A percentile compares a stretch with the other conserved stretches of the same genome.
Conservation (phyloP, 2,888 invertebrate genomes). For the Oxyteleia sp. region DNA sequence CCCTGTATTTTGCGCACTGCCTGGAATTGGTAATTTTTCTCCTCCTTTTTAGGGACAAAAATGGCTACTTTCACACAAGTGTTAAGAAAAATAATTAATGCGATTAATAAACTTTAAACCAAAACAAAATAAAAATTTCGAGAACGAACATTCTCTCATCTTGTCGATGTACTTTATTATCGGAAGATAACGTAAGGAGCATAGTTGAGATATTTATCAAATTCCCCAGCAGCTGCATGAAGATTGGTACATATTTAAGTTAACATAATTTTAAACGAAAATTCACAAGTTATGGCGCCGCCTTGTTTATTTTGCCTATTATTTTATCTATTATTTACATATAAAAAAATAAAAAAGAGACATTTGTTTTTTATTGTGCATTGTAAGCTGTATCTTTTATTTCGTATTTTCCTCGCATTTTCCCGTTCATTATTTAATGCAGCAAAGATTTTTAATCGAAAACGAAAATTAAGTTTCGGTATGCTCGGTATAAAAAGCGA, state of each 20-base stretch:
- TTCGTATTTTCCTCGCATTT: no score
- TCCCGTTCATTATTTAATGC: neutral
- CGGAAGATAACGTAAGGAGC: slow-evolving; percentile 26
- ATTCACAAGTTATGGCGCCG: slow-evolving; percentile 1
- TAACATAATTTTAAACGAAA: slow-evolving; percentile 9
- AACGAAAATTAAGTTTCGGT: neutral
- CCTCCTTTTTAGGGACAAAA: no score
- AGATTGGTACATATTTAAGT: slow-evolving; percentile 27
- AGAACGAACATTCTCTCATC: neutral
- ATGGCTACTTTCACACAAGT: no score
- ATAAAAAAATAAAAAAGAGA: no score
- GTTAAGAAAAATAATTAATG: no score
- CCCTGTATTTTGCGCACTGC: no score
- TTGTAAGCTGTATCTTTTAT: no score
- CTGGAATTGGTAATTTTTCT: no score
- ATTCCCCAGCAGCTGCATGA: slow-evolving; percentile 14
- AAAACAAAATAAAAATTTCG: neutral
- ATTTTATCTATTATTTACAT: no score
- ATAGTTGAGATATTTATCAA: slow-evolving; percentile 36
- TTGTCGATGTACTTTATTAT: slow-evolving; percentile 16
- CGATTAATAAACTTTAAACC: no score
- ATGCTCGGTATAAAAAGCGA: neutral
- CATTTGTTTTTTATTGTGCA: no score
- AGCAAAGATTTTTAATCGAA: neutral
- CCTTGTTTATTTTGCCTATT: neutral